These are phyloP conservation scores for Maconellicoccus hirsutus DNA, from an alignment of 1,140 invertebrate species.

Conservation along the genomic window DNA sequence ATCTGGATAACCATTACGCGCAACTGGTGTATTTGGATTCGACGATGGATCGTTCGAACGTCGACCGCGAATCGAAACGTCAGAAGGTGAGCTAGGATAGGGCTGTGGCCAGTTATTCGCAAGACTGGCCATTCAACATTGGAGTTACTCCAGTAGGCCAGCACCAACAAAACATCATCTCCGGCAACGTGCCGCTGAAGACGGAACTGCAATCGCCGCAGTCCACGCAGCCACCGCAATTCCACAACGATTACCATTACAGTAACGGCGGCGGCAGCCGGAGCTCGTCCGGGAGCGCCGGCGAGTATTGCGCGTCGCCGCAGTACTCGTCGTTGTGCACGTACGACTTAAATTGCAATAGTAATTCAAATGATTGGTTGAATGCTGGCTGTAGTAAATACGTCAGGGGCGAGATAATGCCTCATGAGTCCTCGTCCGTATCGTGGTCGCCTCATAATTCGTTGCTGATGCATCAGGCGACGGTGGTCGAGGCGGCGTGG, in stretches of 20 bases:
- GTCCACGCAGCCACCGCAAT: not conserved
- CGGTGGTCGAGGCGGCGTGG: not conserved
- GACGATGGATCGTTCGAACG: not conserved
- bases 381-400: constrained; percentile 18
- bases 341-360: constrained; percentile 1
- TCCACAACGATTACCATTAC: not conserved
- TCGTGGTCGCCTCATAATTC: not conserved
- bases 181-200: not conserved
- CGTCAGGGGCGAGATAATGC: not conserved
- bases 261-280: not conserved
- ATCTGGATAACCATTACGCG: not conserved
- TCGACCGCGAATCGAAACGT: not conserved
- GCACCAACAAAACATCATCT: not conserved
- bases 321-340: not conserved
- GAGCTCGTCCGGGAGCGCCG: not conserved
- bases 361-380: constrained; percentile 9
- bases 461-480: not conserved
- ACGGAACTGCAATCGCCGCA: constrained; percentile 1
- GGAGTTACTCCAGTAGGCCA: constrained; percentile 1
- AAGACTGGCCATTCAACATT: constrained; percentile 14
- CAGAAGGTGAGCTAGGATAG: constrained; percentile 1
- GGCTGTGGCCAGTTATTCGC: constrained; percentile 2
- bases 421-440: not conserved
- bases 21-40: not conserved
- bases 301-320: not conserved